These are phyloP conservation scores for Drosophila tani DNA, from an alignment of 1,140 invertebrate species.

Conservation along the genomic window DNA sequence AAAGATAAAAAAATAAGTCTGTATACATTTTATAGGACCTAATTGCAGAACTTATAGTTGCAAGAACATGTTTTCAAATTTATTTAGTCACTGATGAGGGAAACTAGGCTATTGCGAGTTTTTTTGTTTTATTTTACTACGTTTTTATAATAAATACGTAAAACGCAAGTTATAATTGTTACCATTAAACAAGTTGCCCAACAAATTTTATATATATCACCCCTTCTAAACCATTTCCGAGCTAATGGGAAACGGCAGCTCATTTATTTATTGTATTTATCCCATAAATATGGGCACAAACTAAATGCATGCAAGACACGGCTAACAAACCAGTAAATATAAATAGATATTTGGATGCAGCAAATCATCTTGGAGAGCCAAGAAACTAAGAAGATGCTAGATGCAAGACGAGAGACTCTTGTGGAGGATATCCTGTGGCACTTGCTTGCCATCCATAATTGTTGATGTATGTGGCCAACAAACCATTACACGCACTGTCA, in stretches of 20 bases:
- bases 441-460: conserved; percentile 2
- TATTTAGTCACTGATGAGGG: not conserved
- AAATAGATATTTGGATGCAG: conserved; percentile 7
- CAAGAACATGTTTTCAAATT: not conserved
- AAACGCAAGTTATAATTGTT: not conserved
- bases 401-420: not conserved
- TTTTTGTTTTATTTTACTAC: no score
- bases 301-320: not conserved
- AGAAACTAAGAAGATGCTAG: conserved; percentile 18
- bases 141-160: not conserved
- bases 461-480: conserved; percentile 25
- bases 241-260: not conserved
- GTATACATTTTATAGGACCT: not conserved
- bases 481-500: conserved; percentile 65
- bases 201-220: not conserved
- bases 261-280: conserved; percentile 36
- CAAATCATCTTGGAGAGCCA: conserved; percentile 14
- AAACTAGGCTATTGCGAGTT: no score
- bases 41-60: not conserved
- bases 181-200: not conserved
- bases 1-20: not conserved
- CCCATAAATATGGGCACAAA: conserved; percentile 5
- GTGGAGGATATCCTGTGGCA: conserved; percentile 8
- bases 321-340: not conserved
- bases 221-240: not conserved